Base-by-base conservation (phyloP, 2,797 vertebrate species). In the Nyctalus aviator region DNA sequence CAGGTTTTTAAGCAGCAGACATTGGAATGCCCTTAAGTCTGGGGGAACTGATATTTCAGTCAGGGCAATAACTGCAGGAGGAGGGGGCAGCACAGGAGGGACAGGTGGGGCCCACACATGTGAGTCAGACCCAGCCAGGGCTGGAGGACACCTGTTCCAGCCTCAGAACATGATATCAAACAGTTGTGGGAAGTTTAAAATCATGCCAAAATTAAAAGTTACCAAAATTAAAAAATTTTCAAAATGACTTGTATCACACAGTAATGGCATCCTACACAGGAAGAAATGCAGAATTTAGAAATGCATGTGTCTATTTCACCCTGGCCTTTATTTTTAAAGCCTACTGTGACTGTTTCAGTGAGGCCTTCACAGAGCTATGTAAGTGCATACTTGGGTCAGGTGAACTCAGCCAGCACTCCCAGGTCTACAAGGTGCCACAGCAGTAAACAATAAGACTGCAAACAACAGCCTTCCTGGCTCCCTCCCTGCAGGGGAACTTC, bases 171-270 rank as follows among this genome's bases (percentile, higher is more conserved):
- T n/a, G 66, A 46, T 32, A 41, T 8, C 30, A 69, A 79, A 27
- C 0, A 1, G 11, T 41, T 92, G 48, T 25, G 21, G 13, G 13
- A 53, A 48, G 15, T 50, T 85, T 50, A 13, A 86, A 35, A 64
- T 71, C 25, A 6, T 69, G 75, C 9, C 48, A 88, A 88, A 72
- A 69, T 68, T 27, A 90, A 87, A 96, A 84, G 44, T 32, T n/a
- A 68, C 9, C 17, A 50, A 87, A 81, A 91, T 32, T 75, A 30
- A 82, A 92, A 73, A 57, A 9, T 69, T 87, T 37, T 12, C 53
- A 86, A 90, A 35, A 20, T 71, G 50, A 71, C 23, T 20, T 53
- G 12, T 72, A 14, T 44, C 79, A 37, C 21, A 18, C 2, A 77
- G 69, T 37, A n/a, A 77, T 59, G 37, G 59, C 27, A 48, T 71